Evolutionary conservation across 1,140 invertebrate species (phyloP).

Genomic region (Planococcus citri): DNA sequence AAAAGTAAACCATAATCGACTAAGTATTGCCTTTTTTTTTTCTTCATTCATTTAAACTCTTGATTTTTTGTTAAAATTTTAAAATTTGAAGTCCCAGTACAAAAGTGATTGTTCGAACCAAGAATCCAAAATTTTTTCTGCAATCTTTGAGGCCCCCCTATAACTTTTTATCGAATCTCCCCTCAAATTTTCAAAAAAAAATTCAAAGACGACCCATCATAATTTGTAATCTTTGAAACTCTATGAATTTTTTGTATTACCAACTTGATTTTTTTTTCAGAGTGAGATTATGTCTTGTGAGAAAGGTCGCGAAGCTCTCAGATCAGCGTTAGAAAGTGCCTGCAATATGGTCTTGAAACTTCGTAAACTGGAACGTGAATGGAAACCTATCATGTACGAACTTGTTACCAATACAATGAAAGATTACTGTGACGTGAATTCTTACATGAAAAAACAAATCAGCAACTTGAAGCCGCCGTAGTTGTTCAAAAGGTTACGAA

Average conservation of each 20-base stretch:
- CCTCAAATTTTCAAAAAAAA: background rate
- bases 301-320: background rate
- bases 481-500: background rate
- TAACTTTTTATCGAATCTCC: no score
- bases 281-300: background rate
- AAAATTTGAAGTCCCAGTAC: no score
- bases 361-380: slow-evolving; percentile 52
- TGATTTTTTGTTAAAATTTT: no score
- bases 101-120: no score
- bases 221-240: no score
- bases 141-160: no score
- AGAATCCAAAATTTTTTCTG: no score
- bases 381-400: slow-evolving; percentile 58
- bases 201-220: no score
- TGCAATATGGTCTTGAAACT: slow-evolving; percentile 41
- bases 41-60: no score
- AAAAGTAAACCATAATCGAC: no score
- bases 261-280: background rate
- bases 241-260: no score
- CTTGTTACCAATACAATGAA: slow-evolving; percentile 57
- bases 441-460: slow-evolving; percentile 51
- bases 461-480: slow-evolving; percentile 24
- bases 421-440: slow-evolving; percentile 61
- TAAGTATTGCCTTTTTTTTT: no score
- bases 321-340: background rate